Evolutionary conservation across 2,888 invertebrate genomes (phyloP), one percentile per base, ranked within the genome.

Genomic region (Troides helena): DNA sequence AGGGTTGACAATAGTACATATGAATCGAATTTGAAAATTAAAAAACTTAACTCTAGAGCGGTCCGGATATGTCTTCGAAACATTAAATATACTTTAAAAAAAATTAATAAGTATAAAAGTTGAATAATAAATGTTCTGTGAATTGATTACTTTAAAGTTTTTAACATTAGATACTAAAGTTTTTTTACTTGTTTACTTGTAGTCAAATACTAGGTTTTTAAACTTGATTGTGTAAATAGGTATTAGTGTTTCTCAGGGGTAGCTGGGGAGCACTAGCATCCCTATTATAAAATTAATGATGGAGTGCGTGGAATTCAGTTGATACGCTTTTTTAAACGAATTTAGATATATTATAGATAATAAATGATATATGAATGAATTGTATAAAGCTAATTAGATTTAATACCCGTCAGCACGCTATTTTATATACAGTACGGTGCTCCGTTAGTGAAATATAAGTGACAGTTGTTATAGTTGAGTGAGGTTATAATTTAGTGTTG

Each of bases 401-500:
- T 67, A 62, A 70, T 67, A 68, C 61, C 56, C 58, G 62, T 46
- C 23, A 46, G 46, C 21, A 62, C 57, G 43, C 50, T 23, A 62
- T 53, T 69, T 67, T 62, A 60, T 60, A 67, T 62, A 59, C 53
- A 66, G 68, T 71, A 66, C 60, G 66, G 61, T 57, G 66, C 58
- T 25, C 50, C 25, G 23, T 39, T 62, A 62, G 62, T 66, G 30
- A 62, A 59, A 66, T 64, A 68, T 50, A 68, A 65, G 70, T 78
- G 77, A 77, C 77, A 76, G 72, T 75, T 76, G 74, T 76, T 75
- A 43, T 57, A 66, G 36, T 53, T 25, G 70, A 72, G 80, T 80
- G 82, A 88, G 89, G 89, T 90, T 90, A 89, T 80, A 81, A 72
- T 71, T 73, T 72, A 75, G 74, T 79, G 79, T 79, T 74, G 73